Percentiles rank a stretch among this genome's conserved stretches.
phyloP scores from a whole-genome alignment of 2,113 vertebrate genomes.

The Triplophysa rosa region DNA sequence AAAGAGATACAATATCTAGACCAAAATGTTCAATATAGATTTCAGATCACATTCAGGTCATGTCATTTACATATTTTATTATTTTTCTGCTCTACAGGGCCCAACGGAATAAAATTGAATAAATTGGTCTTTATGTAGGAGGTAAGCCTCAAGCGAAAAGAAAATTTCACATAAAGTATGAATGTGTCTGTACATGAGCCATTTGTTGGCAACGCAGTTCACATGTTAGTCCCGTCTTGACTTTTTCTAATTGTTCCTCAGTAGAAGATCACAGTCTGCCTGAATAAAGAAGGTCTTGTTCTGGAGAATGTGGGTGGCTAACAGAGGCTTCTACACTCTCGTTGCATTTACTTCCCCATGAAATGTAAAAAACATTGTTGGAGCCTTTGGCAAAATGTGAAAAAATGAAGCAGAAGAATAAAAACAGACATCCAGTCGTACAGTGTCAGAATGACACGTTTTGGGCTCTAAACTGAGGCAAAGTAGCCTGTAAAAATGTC shows the following conservation, averaged over 20 bases:
- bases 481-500: slow-evolving; percentile 47
- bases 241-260: slow-evolving; percentile 40
- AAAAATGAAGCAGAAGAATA: slow-evolving; percentile 13
- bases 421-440: slow-evolving; percentile 32
- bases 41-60: background rate
- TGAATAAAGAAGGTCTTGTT: slow-evolving; percentile 47
- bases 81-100: background rate
- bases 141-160: background rate
- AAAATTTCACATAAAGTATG: background rate
- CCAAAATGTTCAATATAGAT: background rate
- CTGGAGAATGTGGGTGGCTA: slow-evolving; percentile 49
- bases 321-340: slow-evolving; percentile 37
- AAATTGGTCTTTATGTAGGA: background rate
- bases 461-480: slow-evolving; percentile 29
- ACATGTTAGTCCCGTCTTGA: slow-evolving; percentile 22
- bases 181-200: background rate
- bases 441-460: slow-evolving; percentile 46
- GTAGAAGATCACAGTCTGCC: slow-evolving; percentile 46
- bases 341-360: slow-evolving; percentile 39
- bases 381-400: slow-evolving; percentile 32
- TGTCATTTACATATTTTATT: background rate
- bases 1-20: background rate
- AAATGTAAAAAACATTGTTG: slow-evolving; percentile 43
- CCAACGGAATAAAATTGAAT: slow-evolving; percentile 19
- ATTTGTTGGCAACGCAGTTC: slow-evolving; percentile 25